Conservation (phyloP, 2,113 vertebrate genomes). For the Myotis yumanensis region DNA sequence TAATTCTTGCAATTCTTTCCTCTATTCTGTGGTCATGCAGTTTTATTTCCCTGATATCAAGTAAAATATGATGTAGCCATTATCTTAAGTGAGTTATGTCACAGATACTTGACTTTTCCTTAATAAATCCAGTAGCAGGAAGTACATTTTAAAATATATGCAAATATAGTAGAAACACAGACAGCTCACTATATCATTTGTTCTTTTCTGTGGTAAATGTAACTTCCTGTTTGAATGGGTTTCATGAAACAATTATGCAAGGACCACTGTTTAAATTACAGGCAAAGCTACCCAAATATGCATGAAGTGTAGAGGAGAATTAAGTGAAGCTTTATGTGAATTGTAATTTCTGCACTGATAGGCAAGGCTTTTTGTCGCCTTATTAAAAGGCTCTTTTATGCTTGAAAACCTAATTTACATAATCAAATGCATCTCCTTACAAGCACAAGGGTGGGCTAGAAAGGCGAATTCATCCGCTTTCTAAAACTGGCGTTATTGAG, state of each 20-base stretch:
- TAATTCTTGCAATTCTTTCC: background rate
- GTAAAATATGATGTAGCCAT: background rate
- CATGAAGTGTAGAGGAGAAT: conserved; percentile 40
- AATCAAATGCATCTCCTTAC: conserved; percentile 68
- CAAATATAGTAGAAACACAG: conserved; percentile 24
- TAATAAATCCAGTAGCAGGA: background rate
- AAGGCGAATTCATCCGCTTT: conserved; percentile 79
- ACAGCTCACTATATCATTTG: conserved; percentile 6
- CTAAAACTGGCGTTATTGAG: conserved; percentile 78
- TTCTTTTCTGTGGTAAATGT: conserved; percentile 22
- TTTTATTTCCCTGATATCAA: conserved; percentile 43
- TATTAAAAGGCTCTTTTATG: conserved; percentile 63
- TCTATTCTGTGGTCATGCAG: background rate
- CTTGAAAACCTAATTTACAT: conserved; percentile 70
- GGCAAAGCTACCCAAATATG: conserved; percentile 41
- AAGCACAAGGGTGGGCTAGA: conserved; percentile 61
- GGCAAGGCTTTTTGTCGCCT: conserved; percentile 52
- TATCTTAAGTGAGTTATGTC: conserved; percentile 34
- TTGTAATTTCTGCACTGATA: conserved; percentile 46
- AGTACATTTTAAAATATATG: conserved; percentile 13
- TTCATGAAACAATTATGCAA: conserved; percentile 55
- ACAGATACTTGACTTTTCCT: conserved; percentile 28
- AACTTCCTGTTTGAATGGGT: conserved; percentile 32
- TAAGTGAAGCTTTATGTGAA: conserved; percentile 61
- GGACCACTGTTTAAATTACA: conserved; percentile 49